Base-by-base conservation (phyloP, 2,113 vertebrate genomes). In the Lipophrys pholis region DNA sequence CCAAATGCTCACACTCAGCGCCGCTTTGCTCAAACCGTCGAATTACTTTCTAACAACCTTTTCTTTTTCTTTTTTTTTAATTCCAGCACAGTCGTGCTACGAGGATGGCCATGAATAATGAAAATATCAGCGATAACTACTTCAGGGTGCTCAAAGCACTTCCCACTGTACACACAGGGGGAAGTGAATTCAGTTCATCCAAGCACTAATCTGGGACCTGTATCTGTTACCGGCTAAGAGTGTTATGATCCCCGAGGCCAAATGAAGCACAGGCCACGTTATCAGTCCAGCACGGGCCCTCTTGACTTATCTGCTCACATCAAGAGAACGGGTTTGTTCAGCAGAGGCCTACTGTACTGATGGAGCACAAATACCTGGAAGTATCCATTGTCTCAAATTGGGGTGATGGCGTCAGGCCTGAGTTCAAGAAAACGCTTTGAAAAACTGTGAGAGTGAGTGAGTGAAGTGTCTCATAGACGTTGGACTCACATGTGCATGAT, bases 401-500 rank as follows among this genome's bases (percentile, higher is more conserved):
- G 4, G 21, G 30, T 1, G 36, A 11, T 7, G 38, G 11, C 5
- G 14, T 1, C 0, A 53, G 21, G 15, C 57, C 30, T 10, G 3
- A 11, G 21, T 4, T 30, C 21, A 30, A 30, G 21, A 30, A 30
- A 30, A 30, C 2, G 21, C 21, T 30, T 30, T 2, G 21, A 30
- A 2, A 30, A 30, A 30, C 21, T 17, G 46, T n/a, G 21, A 11
- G 52, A 41, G 38, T 53, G 53, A 71, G 39, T 73, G 41, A 68
- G n/a, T 12, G n/a, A 77, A 49, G 54, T 8, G 11, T 15, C 80
- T 50, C 42, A 50, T 51, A 61, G 76, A 68, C 67, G 35, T 46
- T 39, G 41, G 57, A 96, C 97, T 97, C 90, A 99, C 98, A 98
- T 95, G 88, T 98, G 96, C 96, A 99, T 98, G 92, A 99, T 94